A percentile compares a stretch with the other conserved stretches of the same genome.
Evolutionary conservation across 2,797 vertebrate genomes (phyloP).

Genomic region (Paramormyrops hopkinsi): DNA sequence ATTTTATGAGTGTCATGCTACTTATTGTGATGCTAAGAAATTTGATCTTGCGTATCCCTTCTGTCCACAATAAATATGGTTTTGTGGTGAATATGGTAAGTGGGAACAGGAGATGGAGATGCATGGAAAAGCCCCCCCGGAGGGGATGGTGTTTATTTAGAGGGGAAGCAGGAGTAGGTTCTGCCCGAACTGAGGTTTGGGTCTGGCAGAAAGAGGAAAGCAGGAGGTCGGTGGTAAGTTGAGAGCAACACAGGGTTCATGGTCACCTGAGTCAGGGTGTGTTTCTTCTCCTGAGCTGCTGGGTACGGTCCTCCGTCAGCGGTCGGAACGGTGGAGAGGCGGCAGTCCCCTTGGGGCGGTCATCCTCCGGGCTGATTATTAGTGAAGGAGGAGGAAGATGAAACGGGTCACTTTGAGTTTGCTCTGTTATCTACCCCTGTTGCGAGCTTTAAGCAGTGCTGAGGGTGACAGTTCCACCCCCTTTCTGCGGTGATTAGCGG

Average conservation of each 20-base stretch:
- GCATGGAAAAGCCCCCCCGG: background rate
- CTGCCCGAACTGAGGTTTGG: background rate
- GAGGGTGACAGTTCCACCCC: background rate
- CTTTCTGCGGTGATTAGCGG: background rate
- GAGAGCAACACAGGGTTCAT: background rate
- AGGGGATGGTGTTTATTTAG: background rate
- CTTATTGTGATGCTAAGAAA: background rate
- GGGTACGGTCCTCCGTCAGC: background rate
- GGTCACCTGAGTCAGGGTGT: background rate
- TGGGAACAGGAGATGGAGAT: background rate
- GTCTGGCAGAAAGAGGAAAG: background rate
- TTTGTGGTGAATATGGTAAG: background rate
- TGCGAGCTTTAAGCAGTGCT: background rate
- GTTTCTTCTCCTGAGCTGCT: background rate
- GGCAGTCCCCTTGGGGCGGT: background rate
- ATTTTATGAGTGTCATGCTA: background rate
- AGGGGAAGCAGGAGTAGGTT: background rate
- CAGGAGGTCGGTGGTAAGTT: background rate
- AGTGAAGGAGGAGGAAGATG: background rate
- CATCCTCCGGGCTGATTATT: background rate
- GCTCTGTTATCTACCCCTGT: background rate
- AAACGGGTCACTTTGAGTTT: background rate
- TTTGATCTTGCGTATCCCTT: background rate
- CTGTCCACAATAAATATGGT: background rate
- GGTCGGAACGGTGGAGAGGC: background rate